Evolutionary conservation across 2,888 invertebrate species (phyloP).

Genomic region (Netelia inedita): DNA sequence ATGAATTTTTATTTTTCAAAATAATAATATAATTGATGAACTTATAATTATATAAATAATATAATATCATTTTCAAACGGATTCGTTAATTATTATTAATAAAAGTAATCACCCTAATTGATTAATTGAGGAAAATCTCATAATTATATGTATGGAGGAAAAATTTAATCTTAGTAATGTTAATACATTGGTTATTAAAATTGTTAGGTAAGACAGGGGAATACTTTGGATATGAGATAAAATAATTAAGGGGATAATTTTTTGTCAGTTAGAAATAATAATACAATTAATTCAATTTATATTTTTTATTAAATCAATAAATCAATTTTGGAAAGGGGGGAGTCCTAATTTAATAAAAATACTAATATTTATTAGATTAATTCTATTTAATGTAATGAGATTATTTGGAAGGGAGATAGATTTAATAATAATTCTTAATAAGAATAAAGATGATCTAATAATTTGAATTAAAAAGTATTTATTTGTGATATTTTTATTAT

Average conservation of each 20-base stretch:
- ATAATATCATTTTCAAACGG: slow-evolving; percentile 84
- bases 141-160: slow-evolving; percentile 87
- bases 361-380: slow-evolving; percentile 74
- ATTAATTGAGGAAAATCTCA: slow-evolving; percentile 89
- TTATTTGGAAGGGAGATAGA: too few species aligned
- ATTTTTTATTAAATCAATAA: slow-evolving; percentile 87
- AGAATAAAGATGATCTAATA: slow-evolving; percentile 85
- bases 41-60: slow-evolving; percentile 85
- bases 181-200: slow-evolving; percentile 85
- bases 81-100: slow-evolving; percentile 85
- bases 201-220: slow-evolving; percentile 83
- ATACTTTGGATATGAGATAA: too few species aligned
- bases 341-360: slow-evolving; percentile 87
- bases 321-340: slow-evolving; percentile 88
- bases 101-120: slow-evolving; percentile 88
- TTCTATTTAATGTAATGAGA: slow-evolving; percentile 82
- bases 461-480: slow-evolving; percentile 88
- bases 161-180: slow-evolving; percentile 86
- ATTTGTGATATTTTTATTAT: slow-evolving; percentile 81
- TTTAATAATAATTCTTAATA: slow-evolving; percentile 84
- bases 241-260: slow-evolving; percentile 87
- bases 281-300: slow-evolving; percentile 87
- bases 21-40: slow-evolving; percentile 85
- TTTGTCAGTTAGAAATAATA: slow-evolving; percentile 88
- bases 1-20: slow-evolving; percentile 86